A percentile compares a stretch with the other conserved stretches of the same genome.
Conservation (phyloP, 2,797 vertebrate species). For the Sebastiscus albofasciatus region DNA sequence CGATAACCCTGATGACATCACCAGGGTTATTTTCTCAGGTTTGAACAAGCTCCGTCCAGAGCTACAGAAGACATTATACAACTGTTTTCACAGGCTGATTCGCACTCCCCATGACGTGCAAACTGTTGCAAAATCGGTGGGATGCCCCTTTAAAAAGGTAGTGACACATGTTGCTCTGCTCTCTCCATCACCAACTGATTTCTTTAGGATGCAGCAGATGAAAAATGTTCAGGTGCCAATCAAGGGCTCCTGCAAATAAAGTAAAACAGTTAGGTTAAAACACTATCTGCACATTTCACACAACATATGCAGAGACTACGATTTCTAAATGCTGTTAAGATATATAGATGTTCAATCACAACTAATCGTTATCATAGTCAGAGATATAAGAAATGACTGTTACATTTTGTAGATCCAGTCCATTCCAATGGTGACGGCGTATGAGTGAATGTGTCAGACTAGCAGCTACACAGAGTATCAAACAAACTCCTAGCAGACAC, state of each 20-base stretch:
- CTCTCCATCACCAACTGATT: conserved; percentile 1
- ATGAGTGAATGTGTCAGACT: conserved; percentile 55
- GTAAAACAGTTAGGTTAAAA: conserved; percentile 8
- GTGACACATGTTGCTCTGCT: not conserved
- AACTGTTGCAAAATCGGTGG: not conserved
- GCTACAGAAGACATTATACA: not conserved
- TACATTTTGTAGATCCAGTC: conserved; percentile 74
- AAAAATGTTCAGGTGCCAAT: conserved; percentile 59
- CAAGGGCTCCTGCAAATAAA: conserved; percentile 75
- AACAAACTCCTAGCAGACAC: conserved; percentile 76
- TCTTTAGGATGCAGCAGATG: conserved; percentile 6
- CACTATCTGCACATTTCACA: not conserved
- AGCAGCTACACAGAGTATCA: conserved; percentile 72
- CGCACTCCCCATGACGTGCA: not conserved
- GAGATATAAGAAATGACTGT: not conserved
- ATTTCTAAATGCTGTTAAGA: not conserved
- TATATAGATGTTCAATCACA: not conserved
- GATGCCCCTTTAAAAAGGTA: not conserved
- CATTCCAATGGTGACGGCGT: conserved; percentile 50
- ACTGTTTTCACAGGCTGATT: not conserved
- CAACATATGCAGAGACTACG: not conserved
- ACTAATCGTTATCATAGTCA: not conserved
- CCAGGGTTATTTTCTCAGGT: not conserved
- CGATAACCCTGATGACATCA: not conserved
- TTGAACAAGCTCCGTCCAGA: not conserved